These are phyloP conservation scores for Boloria euphrosyne DNA, from an alignment of 2,888 invertebrate species.

Conservation along the genomic window DNA sequence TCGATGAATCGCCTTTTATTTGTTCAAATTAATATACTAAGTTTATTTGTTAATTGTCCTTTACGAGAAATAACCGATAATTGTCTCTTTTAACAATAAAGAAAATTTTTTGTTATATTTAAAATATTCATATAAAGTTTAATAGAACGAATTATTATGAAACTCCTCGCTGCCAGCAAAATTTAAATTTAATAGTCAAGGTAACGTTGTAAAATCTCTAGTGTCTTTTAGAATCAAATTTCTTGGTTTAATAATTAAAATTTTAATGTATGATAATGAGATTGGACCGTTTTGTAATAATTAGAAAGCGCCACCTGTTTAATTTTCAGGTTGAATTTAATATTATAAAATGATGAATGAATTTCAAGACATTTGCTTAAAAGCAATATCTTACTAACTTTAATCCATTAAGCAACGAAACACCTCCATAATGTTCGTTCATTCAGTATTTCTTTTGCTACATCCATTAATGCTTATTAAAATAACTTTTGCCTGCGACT, in stretches of 20 bases:
- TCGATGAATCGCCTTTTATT: no score
- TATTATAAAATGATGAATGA: slow-evolving; percentile 14
- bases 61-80: no score
- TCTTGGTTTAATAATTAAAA: slow-evolving; percentile 60
- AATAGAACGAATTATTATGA: slow-evolving; percentile 1
- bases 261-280: slow-evolving; percentile 71
- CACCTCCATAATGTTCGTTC: no score
- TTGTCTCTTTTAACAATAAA: no score
- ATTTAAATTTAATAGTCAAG: slow-evolving; percentile 18
- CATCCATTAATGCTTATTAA: no score
- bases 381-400: no score
- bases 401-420: no score
- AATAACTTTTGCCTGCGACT: no score
- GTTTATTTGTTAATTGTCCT: no score
- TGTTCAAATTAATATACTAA: no score
- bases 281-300: slow-evolving; percentile 33
- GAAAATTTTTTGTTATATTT: no score
- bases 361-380: background rate
- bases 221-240: slow-evolving; percentile 29
- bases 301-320: slow-evolving; percentile 48
- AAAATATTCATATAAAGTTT: background rate
- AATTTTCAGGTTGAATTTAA: slow-evolving; percentile 22
- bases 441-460: no score
- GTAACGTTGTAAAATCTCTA: slow-evolving; percentile 16
- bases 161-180: background rate